Conservation (phyloP, 1,140 invertebrate species). For the Drosophila pseudoananassae region DNA sequence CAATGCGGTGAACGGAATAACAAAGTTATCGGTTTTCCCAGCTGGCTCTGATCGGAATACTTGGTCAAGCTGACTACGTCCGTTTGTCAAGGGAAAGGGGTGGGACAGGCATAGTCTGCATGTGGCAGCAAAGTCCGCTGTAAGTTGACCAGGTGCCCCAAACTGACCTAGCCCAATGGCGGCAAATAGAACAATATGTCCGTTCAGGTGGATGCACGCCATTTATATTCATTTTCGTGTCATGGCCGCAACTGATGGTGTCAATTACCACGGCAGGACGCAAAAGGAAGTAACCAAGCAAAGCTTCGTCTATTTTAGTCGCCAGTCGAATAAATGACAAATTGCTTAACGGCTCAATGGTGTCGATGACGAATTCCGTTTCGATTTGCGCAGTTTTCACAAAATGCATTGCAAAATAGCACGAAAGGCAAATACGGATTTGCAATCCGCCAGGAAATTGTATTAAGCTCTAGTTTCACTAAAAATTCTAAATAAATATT, state of each 20-base stretch:
- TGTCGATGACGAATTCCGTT: constrained; percentile 12
- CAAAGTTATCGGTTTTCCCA: constrained; percentile 38
- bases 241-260: constrained; percentile 58
- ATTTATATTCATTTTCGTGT: constrained; percentile 67
- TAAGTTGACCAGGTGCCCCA: constrained; percentile 1
- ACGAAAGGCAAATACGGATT: constrained; percentile 2
- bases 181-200: constrained; percentile 12
- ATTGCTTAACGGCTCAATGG: constrained; percentile 13
- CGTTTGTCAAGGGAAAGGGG: constrained; percentile 28
- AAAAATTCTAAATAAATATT: too few species aligned
- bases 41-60: constrained; percentile 22
- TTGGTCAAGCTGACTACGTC: constrained; percentile 24
- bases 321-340: constrained; percentile 1
- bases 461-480: not conserved
- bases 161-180: constrained; percentile 63
- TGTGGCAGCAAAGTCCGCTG: not conserved
- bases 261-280: constrained; percentile 45
- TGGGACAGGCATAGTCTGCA: not conserved
- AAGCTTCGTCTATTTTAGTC: constrained; percentile 15
- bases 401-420: constrained; percentile 6
- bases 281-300: constrained; percentile 15
- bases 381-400: constrained; percentile 16
- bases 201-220: constrained; percentile 26
- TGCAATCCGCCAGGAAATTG: constrained; percentile 2
- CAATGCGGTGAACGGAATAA: constrained; percentile 17